Evolutionary conservation across 2,888 invertebrate genomes (phyloP).

Genomic region (Drosophila nigricruria): DNA sequence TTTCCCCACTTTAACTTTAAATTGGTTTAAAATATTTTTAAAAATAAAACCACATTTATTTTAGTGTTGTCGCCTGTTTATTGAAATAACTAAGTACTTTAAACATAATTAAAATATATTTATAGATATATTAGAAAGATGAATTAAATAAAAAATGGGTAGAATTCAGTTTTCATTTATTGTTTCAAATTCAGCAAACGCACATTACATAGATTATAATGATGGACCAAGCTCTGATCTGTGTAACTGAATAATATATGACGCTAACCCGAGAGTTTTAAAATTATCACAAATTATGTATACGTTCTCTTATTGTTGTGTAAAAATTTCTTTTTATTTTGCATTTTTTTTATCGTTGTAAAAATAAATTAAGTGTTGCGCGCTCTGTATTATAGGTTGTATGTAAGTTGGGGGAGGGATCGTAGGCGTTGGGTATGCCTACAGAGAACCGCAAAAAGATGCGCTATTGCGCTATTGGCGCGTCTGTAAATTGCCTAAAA

Average conservation of each 20-base stretch:
- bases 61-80: constrained; percentile 41
- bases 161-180: constrained; percentile 54
- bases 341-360: constrained; percentile 39
- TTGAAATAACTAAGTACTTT: constrained; percentile 33
- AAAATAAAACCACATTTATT: neutral
- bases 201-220: constrained; percentile 45
- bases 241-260: constrained; percentile 38
- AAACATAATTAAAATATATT: constrained; percentile 25
- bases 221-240: constrained; percentile 32
- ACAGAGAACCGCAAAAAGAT: constrained; percentile 49
- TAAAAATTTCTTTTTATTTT: constrained; percentile 62
- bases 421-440: constrained; percentile 43
- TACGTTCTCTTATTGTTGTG: constrained; percentile 56
- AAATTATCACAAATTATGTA: constrained; percentile 77
- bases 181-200: constrained; percentile 49
- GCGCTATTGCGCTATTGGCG: constrained; percentile 31
- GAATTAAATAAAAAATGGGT: constrained; percentile 14
- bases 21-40: too few species aligned
- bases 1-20: neutral
- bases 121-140: constrained; percentile 13
- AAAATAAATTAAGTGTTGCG: constrained; percentile 64
- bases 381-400: constrained; percentile 19
- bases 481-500: constrained; percentile 62
- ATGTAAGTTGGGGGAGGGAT: constrained; percentile 8
- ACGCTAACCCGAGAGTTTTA: constrained; percentile 53